Evolutionary conservation across 2,113 vertebrate species (phyloP), one percentile per base, ranked within the genome.

Genomic region (Toxotes jaculatrix): DNA sequence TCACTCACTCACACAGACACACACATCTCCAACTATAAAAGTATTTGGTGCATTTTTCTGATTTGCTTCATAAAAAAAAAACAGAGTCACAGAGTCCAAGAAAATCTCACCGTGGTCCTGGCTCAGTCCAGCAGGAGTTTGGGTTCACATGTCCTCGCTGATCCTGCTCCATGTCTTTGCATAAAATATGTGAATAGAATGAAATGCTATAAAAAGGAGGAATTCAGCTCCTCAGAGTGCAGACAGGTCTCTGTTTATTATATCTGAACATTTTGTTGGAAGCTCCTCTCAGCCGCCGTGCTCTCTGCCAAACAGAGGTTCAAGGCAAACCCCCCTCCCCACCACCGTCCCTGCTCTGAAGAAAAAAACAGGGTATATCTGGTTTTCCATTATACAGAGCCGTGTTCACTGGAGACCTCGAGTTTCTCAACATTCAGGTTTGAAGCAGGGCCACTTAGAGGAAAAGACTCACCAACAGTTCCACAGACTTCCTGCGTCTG

Each of bases 111-210:
- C 27, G 12, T 57, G 55, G 4, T 49, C 47, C 47, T 19, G 47
- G 47, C 16, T 51, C 55, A 43, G 68, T 38, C 17, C 12, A 61
- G 5, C 23, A 9, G 23, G 16, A 34, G 38, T 17, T 5, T 31
- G 17, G n/a, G 40, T 17, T 14, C 55, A 14, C 55, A 57, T 3
- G 42, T 74, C 23, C 59, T 72, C 55, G 19, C 62, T 55, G 51
- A 45, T 49, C 59, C 76, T 61, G 42, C 74, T 31, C 23, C 3
- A 4, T 4, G 14, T 80, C 34, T 81, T 63, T 9, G 47, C 62
- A 57, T 60, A 65, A 83, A 87, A 45, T 67, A 69, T 84, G 68
- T 79, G 81, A 82, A 21, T 21, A 64, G n/a, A 68, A 67, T 74
- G 55, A 80, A 67, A 73, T 55, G 43, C 3, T 11, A 12, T 4